phyloP scores from a whole-genome alignment of 2,113 vertebrate genomes.

The Atlantisia rogersi region DNA sequence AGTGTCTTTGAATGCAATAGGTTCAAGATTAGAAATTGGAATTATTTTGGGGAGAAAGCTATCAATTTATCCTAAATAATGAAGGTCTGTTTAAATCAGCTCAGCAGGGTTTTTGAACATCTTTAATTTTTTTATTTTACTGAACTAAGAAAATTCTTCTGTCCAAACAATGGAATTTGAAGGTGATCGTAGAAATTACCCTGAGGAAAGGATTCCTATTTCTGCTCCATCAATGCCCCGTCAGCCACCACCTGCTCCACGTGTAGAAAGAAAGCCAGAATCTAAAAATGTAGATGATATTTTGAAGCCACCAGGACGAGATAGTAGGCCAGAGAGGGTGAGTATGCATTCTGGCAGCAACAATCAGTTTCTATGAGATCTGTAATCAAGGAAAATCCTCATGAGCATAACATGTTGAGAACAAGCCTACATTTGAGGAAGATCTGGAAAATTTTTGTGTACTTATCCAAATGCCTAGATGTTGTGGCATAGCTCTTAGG shows the following conservation, averaged over 20 bases:
- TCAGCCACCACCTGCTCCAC: slow-evolving; percentile 81
- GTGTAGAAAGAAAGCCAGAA: slow-evolving; percentile 94
- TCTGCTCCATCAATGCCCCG: slow-evolving; percentile 82
- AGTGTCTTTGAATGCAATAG: background rate
- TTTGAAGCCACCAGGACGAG: slow-evolving; percentile 92
- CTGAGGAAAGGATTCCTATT: slow-evolving; percentile 88
- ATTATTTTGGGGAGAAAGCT: background rate
- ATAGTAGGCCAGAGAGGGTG: slow-evolving; percentile 92
- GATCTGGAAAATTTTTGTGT: background rate
- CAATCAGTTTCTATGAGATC: rapidly evolving
- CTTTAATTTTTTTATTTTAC: slow-evolving; percentile 58
- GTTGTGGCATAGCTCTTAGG: background rate
- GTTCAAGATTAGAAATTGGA: background rate
- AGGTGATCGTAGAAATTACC: slow-evolving; percentile 89
- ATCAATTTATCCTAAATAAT: slow-evolving; percentile 17
- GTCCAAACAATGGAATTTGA: slow-evolving; percentile 66
- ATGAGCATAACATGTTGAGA: background rate
- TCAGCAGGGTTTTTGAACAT: slow-evolving; percentile 3
- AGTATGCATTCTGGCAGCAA: slow-evolving; percentile 18
- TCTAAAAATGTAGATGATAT: slow-evolving; percentile 97
- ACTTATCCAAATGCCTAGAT: background rate
- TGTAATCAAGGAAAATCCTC: background rate
- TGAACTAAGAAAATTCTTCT: slow-evolving; percentile 63
- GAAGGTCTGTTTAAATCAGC: slow-evolving; percentile 11
- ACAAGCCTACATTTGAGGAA: background rate